Evolutionary conservation across 2,113 vertebrate genomes (phyloP).

Genomic region (Hyperoodon ampullatus): DNA sequence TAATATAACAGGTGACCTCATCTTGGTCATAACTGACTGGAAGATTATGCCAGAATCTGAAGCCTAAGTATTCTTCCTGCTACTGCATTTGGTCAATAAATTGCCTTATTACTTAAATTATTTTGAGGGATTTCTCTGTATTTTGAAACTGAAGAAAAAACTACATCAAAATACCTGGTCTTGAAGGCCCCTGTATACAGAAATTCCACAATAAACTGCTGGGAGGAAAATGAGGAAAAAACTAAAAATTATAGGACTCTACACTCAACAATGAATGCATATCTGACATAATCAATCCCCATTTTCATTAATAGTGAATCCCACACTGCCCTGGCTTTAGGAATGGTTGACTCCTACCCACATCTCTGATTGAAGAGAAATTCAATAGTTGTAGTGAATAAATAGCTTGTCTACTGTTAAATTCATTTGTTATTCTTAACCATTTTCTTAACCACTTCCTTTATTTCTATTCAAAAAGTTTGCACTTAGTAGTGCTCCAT

Average conservation of each 20-base stretch:
- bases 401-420: background rate
- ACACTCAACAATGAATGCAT: background rate
- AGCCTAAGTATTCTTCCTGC: background rate
- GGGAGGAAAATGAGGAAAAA: background rate
- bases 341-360: rapidly evolving
- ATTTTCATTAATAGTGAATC: background rate
- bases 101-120: background rate
- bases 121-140: background rate
- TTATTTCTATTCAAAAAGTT: background rate
- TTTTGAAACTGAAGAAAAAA: background rate
- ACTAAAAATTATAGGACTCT: background rate
- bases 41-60: background rate
- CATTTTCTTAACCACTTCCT: background rate
- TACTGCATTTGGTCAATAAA: background rate
- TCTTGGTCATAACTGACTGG: background rate
- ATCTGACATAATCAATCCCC: background rate
- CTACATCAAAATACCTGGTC: background rate
- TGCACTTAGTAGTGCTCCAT: background rate
- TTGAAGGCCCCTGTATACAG: background rate
- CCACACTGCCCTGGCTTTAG: background rate
- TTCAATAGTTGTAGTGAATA: background rate
- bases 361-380: background rate
- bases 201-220: background rate
- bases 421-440: background rate
- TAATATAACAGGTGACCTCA: background rate